These are phyloP conservation scores for Vicugna pacos DNA, from an alignment of 2,113 vertebrate genomes.

Conservation along the genomic window DNA sequence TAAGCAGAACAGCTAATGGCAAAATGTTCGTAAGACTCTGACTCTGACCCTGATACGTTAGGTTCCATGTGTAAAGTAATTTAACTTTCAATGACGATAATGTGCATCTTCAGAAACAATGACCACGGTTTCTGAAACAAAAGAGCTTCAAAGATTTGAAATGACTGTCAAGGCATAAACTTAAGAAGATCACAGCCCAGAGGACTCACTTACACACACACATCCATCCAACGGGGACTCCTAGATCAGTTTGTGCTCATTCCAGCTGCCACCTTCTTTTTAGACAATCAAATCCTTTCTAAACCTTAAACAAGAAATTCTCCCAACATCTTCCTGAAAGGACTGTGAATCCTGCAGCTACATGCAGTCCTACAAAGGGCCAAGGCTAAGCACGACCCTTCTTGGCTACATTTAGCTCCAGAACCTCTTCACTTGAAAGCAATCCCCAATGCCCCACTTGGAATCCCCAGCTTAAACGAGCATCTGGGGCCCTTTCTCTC, in stretches of 20 bases:
- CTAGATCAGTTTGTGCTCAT: not conserved
- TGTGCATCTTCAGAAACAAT: not conserved
- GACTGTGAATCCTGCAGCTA: not conserved
- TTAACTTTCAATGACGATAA: not conserved
- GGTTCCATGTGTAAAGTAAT: not conserved
- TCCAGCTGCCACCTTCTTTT: not conserved
- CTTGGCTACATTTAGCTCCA: not conserved
- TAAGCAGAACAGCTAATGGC: slow-evolving; percentile 15
- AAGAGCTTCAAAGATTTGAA: not conserved
- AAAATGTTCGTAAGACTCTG: not conserved
- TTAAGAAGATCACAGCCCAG: not conserved
- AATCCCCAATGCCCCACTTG: not conserved
- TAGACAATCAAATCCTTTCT: not conserved
- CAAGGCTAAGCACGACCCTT: not conserved
- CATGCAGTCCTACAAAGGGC: not conserved
- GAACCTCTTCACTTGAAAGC: not conserved
- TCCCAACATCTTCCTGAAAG: not conserved
- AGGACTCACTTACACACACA: not conserved
- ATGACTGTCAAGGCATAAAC: not conserved
- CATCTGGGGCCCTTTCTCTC: not conserved
- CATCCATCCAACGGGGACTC: not conserved
- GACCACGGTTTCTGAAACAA: not conserved
- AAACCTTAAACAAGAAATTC: slow-evolving; percentile 29
- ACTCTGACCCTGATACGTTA: not conserved
- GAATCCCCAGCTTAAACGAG: not conserved